Conservation (phyloP, 2,888 invertebrate species). For the Amphipyra berbera region DNA sequence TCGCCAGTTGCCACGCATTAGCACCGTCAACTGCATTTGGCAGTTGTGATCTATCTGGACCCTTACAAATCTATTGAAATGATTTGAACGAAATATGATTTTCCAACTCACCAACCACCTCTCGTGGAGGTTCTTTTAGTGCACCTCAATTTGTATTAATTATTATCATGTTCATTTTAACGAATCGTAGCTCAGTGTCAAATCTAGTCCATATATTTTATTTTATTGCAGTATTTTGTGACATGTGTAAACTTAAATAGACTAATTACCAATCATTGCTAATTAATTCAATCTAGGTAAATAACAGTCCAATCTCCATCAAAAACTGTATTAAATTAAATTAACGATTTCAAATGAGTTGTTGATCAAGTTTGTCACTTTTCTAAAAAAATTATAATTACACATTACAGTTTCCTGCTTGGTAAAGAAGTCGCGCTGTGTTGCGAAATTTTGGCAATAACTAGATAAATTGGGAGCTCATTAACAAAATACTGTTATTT, state of each 20-base stretch:
- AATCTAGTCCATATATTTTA: no score
- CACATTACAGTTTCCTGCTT: constrained; percentile 54
- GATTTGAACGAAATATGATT: no score
- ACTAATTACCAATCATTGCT: constrained; percentile 3
- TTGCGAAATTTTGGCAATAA: constrained; percentile 48
- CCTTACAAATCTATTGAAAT: no score
- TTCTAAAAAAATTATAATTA: constrained; percentile 49
- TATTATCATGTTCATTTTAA: no score
- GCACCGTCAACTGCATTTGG: no score
- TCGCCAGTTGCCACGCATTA: no score
- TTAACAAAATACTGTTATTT: constrained; percentile 33
- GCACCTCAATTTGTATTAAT: no score
- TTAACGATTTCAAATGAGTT: constrained; percentile 44
- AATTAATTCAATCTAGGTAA: constrained; percentile 29
- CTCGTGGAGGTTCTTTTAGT: no score
- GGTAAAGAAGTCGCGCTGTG: constrained; percentile 4
- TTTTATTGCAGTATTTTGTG: background rate
- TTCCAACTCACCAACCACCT: no score
- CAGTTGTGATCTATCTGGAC: no score
- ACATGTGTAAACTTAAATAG: background rate
- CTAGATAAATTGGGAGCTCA: constrained; percentile 12
- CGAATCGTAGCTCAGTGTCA: no score
- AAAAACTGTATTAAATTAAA: constrained; percentile 14
- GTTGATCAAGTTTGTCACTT: constrained; percentile 42
- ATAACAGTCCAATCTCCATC: constrained; percentile 21